Base-by-base conservation (phyloP, 1,140 invertebrate species). In the Sweltsa coloradensis region DNA sequence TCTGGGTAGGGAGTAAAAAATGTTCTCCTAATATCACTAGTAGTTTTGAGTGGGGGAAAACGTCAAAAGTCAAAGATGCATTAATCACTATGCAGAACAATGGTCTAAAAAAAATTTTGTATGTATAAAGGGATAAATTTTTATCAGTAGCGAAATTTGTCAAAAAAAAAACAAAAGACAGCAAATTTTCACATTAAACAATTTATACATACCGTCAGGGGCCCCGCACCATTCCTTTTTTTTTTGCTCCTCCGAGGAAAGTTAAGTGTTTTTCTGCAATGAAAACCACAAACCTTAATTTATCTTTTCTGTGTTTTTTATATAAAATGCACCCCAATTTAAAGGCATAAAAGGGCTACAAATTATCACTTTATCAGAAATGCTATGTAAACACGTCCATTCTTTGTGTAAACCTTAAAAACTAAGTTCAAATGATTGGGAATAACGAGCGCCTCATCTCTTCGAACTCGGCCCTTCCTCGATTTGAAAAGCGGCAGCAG, bases 391-490 rank as follows among this genome's bases (percentile, higher is more conserved):
- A 18, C 7, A 36, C 16, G 9, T 7, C 11, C 6, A 11, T 36
- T 13, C 6, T 7, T 5, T 11, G 34, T 36, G 24, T 22, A 9
- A 40, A 3, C 62, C 60, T 69, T 66, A 81, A 70, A 69, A 67
- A 55, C 68, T 68, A 62, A 89, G 62, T 91, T 76, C 47, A 91
- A 69, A 62, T 81, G 63, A 1, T 62, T 53, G 1, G 87, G 87
- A 53, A 92, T 78, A 3, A 68, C 50, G 18, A 90, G 61, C 44
- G 67, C 57, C 57, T 89, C 83, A 54, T 91, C 79, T 50, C 71
- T 68, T 49, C 69, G 64, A 5, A 89, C 70, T 61, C 84, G 77
- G 11, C 9, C 90, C 73, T 59, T 87, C 78, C 11, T 66, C 56
- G 22, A 66, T 56, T 55, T 90, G 83, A 44, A 72, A 63, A 7